Percentiles rank a stretch among this genome's conserved stretches.
Conservation (phyloP, 1,140 invertebrate genomes). For the Physella acuta region DNA sequence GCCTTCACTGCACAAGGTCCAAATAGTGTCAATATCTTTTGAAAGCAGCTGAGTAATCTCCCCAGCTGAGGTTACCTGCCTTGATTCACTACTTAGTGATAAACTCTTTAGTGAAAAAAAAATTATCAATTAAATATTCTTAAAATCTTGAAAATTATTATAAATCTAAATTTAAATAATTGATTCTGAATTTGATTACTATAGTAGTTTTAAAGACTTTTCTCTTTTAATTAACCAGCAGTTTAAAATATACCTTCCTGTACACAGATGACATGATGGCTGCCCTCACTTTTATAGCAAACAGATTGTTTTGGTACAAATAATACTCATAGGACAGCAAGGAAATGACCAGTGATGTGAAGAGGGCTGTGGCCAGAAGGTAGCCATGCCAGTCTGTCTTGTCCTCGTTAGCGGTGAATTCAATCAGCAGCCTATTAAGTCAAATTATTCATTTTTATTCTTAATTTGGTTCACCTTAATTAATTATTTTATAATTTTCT, state of each 20-base stretch:
- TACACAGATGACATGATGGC: neutral
- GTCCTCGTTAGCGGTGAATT: neutral
- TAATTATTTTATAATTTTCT: no score
- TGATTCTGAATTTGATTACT: no score
- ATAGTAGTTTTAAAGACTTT: no score
- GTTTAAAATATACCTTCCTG: slow-evolving; percentile 3
- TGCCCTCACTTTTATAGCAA: neutral
- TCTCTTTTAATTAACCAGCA: no score
- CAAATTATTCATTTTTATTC: neutral
- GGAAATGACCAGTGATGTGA: neutral
- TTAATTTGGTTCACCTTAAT: no score
- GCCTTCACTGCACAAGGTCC: neutral
- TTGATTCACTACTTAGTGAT: neutral
- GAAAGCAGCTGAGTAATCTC: slow-evolving; percentile 7
- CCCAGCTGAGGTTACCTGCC: neutral
- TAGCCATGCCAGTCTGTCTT: slow-evolving; percentile 6
- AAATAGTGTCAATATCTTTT: slow-evolving; percentile 7
- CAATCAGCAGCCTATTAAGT: neutral
- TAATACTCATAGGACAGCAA: neutral
- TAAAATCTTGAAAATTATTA: no score
- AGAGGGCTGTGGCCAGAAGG: neutral
- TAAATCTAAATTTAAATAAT: no score
- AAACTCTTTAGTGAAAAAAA: no score
- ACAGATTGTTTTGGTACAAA: neutral
- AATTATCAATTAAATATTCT: no score